Base-by-base conservation (phyloP, 2,797 vertebrate species). In the Columba guinea region DNA sequence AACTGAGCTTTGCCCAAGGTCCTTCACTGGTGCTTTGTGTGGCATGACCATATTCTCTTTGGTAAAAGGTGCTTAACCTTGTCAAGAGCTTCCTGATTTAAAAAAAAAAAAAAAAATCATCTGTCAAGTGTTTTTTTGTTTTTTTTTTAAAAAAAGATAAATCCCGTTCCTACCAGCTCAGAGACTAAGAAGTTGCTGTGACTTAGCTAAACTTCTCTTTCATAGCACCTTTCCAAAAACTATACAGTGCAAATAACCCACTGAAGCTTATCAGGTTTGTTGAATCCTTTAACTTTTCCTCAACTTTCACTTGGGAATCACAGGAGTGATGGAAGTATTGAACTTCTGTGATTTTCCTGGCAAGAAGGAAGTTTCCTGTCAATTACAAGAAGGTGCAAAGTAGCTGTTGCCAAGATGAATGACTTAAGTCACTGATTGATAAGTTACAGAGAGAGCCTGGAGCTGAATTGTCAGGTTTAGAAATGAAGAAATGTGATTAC, bases 231-330 rank as follows among this genome's bases (percentile, higher is more conserved):
- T 91, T 78, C 55, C 23, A 75, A 48, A 85, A 80, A 24, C 69
- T n/a, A 1, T 64, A 9, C 28, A 44, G 28, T 83, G 24, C 21
- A 87, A 28, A 51, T 69, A 76, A 59, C 30, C 28, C 48, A 1
- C 60, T 60, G 56, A 51, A 71, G 22, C 41, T 73, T 53, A 44
- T 37, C 34, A 71, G 51, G 12, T 68, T 79, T 87, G 39, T 58
- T 69, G 74, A 75, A 68, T 68, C 46, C 53, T 62, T 71, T 87
- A 53, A 53, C 41, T 67, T 69, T 34, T 94, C 49, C 30, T 87
- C 73, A 80, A 44, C 56, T 89, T 94, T 84, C 34, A 34, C 37
- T 90, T 91, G 17, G 52, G 76, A 91, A 82, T 82, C 88, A 52
- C 37, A 35, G 34, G 37, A 24, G 7, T 44, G 49, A 19, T 3